Conservation (phyloP, 2,797 vertebrate species). For the Acipenser oxyrinchus region DNA sequence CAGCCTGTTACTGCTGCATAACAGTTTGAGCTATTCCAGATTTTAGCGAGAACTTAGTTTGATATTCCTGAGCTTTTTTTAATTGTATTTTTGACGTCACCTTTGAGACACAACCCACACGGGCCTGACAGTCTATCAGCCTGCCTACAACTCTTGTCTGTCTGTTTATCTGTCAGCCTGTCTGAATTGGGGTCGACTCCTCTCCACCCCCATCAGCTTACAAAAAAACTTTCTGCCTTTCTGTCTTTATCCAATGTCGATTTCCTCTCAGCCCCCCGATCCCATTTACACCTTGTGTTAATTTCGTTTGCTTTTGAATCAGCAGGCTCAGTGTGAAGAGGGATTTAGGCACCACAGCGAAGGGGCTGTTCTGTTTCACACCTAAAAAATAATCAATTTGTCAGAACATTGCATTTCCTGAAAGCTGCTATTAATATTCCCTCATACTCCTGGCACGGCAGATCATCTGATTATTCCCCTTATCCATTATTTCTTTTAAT, state of each 20-base stretch:
- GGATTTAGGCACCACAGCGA: constrained; percentile 47
- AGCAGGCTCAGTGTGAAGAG: constrained; percentile 42
- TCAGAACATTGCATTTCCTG: constrained; percentile 38
- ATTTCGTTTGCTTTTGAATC: constrained; percentile 41
- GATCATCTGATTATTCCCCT: constrained; percentile 6
- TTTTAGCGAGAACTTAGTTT: no score
- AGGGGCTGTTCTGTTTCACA: constrained; percentile 51
- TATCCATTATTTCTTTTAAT: no score
- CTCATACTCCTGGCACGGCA: constrained; percentile 29
- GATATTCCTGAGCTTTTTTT: no score
- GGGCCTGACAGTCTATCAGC: no score
- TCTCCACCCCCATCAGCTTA: neutral
- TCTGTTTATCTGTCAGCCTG: no score
- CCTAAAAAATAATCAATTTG: constrained; percentile 68
- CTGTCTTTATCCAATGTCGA: constrained; percentile 32
- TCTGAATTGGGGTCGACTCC: no score
- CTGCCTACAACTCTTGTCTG: no score
- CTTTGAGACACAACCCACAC: no score
- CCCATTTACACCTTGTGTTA: constrained; percentile 38
- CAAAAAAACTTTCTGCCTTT: constrained; percentile 19
- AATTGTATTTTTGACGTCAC: no score
- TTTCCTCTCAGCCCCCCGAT: constrained; percentile 10
- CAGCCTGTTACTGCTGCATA: no score
- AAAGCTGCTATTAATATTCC: constrained; percentile 44
- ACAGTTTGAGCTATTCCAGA: no score